These are phyloP conservation scores for Thera obeliscata DNA, from an alignment of 2,888 invertebrate species.

Conservation along the genomic window DNA sequence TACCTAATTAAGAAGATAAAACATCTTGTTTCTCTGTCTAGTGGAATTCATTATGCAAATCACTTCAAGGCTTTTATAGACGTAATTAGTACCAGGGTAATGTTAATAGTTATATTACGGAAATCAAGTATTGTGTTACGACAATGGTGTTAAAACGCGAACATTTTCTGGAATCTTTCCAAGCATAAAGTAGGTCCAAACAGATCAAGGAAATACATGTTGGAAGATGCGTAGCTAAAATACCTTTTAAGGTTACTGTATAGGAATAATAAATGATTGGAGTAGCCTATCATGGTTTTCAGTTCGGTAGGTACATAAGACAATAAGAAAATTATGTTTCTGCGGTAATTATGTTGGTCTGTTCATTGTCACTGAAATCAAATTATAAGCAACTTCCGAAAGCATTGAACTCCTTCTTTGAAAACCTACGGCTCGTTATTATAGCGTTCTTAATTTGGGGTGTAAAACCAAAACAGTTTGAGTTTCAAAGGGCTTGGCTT, in stretches of 20 bases:
- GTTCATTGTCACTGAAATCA: neutral
- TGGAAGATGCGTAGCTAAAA: neutral
- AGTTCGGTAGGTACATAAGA: no score
- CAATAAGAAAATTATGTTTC: no score
- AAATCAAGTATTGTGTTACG: slow-evolving; percentile 4
- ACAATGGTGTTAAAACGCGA: neutral
- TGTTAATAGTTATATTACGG: neutral
- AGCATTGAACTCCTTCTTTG: slow-evolving; percentile 1
- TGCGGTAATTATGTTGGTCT: neutral
- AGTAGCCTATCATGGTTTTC: no score
- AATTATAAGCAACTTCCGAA: neutral
- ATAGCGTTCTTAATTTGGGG: slow-evolving; percentile 5
- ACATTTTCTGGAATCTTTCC: neutral
- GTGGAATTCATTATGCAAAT: slow-evolving; percentile 1
- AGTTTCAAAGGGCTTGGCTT: slow-evolving; percentile 22
- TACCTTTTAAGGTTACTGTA: no score
- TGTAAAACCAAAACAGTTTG: slow-evolving; percentile 10
- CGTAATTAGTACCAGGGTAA: slow-evolving; percentile 13
- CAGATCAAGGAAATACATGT: neutral
- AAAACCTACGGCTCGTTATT: neutral
- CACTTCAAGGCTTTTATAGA: slow-evolving; percentile 13
- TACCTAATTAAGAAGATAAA: neutral
- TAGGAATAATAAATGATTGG: no score
- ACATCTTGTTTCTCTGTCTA: neutral
- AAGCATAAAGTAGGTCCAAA: neutral